Evolutionary conservation across 2,888 invertebrate genomes (phyloP), one percentile per base, ranked within the genome.

Genomic region (Parnassius apollo): DNA sequence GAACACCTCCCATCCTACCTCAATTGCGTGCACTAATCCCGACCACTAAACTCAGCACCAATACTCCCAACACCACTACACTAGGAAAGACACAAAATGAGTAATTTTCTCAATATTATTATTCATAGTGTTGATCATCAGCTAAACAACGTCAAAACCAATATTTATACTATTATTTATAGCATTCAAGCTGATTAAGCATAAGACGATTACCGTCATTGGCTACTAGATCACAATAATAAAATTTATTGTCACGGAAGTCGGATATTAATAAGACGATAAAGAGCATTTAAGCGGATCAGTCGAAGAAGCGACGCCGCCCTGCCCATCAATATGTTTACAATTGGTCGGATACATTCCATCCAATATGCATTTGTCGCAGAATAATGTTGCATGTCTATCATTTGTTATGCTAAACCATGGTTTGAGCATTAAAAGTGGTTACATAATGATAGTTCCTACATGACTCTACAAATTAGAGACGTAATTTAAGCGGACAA

Each of bases 331-430:
- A 59, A 63, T 59, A 63, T 13, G 46, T 59, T 55, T 13, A 64
- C 64, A 67, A 63, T 67, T 63, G 67, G 53, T 57, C 65, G 69
- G 69, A 68, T 71, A 71, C 68, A 73, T 70, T 70, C 68, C 70
- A 66, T 66, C 64, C 66, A 65, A 65, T 54, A 59, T 65, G 62
- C 65, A 64, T 63, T 66, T 59, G 50, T 65, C 62, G 57, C 67
- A 68, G 70, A 81, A 78, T 81, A 83, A 85, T 83, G 83, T 80
- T 66, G 74, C 74, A 70, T 73, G 78, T 73, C 85, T 90, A 79
- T 89, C 81, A 90, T 89, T 89, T 88, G 87, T 72, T 88, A 89
- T 90, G 89, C 85, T 81, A 90, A 90, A 81, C 75, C 74, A 66
- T 73, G 72, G 73, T 74, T 65, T 65, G 65, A 69, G 66, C 80